phyloP scores from a whole-genome alignment of 2,113 vertebrate genomes.

The Eleginops maclovinus region DNA sequence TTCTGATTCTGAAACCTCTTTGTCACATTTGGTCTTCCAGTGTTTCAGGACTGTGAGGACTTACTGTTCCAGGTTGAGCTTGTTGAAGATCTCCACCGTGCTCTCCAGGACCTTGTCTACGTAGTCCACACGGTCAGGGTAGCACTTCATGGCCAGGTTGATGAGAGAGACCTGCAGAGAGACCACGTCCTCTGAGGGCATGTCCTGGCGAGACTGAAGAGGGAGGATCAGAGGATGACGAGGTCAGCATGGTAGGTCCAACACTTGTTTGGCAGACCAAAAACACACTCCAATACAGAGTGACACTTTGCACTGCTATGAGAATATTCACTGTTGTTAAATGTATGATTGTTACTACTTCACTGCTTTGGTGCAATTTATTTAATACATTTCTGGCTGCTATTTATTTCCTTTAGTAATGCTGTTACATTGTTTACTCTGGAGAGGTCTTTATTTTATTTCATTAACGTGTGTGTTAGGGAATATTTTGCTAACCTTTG shows the following conservation, averaged over 20 bases:
- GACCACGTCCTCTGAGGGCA: slow-evolving; percentile 98
- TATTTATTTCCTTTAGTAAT: no score
- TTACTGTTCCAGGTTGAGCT: slow-evolving; percentile 98
- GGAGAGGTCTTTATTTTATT: no score
- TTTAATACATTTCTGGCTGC: no score
- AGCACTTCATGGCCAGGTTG: slow-evolving; percentile 99
- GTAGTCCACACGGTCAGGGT: slow-evolving; percentile 98
- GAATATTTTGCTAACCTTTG: no score
- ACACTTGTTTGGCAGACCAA: not conserved
- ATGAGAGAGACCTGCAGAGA: slow-evolving; percentile 99
- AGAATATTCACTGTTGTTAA: no score
- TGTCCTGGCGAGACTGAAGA: slow-evolving; percentile 95
- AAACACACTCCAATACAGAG: no score
- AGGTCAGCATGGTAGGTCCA: not conserved
- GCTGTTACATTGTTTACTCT: no score
- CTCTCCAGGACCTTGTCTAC: slow-evolving; percentile 98
- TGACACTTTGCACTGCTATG: no score
- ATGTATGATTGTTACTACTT: no score
- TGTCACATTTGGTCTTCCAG: not conserved
- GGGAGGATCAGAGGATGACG: not conserved
- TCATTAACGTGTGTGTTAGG: no score
- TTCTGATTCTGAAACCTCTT: no score
- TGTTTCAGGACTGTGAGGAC: slow-evolving; percentile 63
- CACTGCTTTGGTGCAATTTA: no score
- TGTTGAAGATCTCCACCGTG: slow-evolving; percentile 98